These are phyloP conservation scores for Characodon lateralis DNA, from an alignment of 2,797 vertebrate genomes.

Conservation along the genomic window DNA sequence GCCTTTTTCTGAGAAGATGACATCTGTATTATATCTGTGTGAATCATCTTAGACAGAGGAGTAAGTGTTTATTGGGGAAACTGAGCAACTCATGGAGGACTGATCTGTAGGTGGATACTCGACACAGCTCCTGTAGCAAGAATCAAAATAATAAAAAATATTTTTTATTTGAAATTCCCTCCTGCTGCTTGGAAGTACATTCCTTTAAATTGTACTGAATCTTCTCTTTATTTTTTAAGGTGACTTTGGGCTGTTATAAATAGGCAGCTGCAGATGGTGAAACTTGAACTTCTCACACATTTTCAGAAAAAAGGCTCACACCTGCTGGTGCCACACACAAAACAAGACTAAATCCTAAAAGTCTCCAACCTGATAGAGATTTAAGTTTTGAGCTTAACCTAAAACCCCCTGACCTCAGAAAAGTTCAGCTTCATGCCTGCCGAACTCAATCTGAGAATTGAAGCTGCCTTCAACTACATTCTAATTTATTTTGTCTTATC, in stretches of 20 bases:
- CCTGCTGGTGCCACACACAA: not conserved
- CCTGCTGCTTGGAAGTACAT: no score
- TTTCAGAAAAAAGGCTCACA: not conserved
- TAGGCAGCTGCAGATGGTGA: not conserved
- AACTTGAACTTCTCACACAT: not conserved
- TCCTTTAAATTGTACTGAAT: not conserved
- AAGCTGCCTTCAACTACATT: not conserved
- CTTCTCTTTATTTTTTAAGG: not conserved
- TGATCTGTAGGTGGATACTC: not conserved
- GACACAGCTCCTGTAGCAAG: not conserved
- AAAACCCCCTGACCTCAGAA: not conserved
- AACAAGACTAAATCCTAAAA: not conserved
- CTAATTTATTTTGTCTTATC: not conserved
- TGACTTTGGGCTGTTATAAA: not conserved
- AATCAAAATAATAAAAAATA: not conserved
- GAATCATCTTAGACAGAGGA: not conserved
- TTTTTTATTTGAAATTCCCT: no score
- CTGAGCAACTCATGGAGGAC: not conserved
- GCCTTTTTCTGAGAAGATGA: not conserved
- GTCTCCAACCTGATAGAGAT: not conserved
- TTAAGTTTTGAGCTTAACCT: not conserved
- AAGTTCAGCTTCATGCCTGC: not conserved
- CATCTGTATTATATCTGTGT: not conserved
- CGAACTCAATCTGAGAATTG: not conserved
- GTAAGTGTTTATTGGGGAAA: not conserved